phyloP scores from a whole-genome alignment of 2,888 invertebrate species.

The Hofmannophila pseudospretella region DNA sequence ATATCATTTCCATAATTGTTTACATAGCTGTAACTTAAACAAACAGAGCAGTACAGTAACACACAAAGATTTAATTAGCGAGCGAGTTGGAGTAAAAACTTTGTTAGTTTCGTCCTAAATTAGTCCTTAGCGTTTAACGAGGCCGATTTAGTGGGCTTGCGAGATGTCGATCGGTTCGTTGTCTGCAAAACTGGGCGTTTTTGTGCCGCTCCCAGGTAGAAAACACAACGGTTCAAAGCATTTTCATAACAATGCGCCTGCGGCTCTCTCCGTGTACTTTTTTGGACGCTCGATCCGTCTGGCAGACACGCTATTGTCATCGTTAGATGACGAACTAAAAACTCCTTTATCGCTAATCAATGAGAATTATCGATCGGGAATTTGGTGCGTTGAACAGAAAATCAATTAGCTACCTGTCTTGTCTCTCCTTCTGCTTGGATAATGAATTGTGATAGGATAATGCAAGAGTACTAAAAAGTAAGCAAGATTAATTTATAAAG shows the following conservation, averaged over 20 bases:
- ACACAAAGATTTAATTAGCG: slow-evolving; percentile 34
- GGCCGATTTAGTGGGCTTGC: slow-evolving; percentile 59
- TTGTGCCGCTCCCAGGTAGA: slow-evolving; percentile 67
- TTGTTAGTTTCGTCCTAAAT: slow-evolving; percentile 58
- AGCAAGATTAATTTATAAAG: too few relatives aligned
- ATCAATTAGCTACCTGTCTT: slow-evolving; percentile 30
- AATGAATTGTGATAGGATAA: neutral
- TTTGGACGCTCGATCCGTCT: slow-evolving; percentile 62
- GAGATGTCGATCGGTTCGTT: slow-evolving; percentile 55
- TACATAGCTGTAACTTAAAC: slow-evolving; percentile 26
- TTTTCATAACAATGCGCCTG: slow-evolving; percentile 76
- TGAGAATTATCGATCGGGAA: slow-evolving; percentile 52
- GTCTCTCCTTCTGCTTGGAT: too few relatives aligned
- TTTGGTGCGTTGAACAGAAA: slow-evolving; percentile 15
- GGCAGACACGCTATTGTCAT: slow-evolving; percentile 74
- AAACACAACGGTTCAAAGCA: slow-evolving; percentile 65
- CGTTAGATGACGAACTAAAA: slow-evolving; percentile 68
- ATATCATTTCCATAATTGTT: slow-evolving; percentile 39
- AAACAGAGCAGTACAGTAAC: slow-evolving; percentile 22
- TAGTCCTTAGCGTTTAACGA: slow-evolving; percentile 64
- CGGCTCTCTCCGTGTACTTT: slow-evolving; percentile 67
- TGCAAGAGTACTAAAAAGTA: too few relatives aligned
- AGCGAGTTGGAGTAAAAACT: slow-evolving; percentile 49
- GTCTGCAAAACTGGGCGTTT: slow-evolving; percentile 66
- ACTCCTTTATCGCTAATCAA: slow-evolving; percentile 63